Evolutionary conservation across 2,888 invertebrate species (phyloP).

Genomic region (Drosophila nr. medialis): DNA sequence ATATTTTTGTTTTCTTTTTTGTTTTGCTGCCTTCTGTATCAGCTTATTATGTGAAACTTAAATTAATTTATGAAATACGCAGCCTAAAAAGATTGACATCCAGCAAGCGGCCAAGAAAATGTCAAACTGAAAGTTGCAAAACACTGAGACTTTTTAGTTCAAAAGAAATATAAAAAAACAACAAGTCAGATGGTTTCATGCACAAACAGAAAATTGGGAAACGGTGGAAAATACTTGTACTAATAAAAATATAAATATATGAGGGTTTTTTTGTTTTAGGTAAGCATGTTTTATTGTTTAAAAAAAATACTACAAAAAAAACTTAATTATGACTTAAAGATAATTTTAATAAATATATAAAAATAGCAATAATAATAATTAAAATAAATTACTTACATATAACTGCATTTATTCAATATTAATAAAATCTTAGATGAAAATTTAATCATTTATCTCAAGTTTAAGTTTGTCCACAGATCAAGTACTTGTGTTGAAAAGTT

Average conservation of each 20-base stretch:
- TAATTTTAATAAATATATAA: neutral
- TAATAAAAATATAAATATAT: neutral
- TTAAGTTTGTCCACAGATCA: neutral
- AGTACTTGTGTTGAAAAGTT: neutral
- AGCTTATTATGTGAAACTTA: conserved; percentile 72
- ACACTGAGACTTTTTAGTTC: too few relatives aligned
- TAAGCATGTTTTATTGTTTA: neutral
- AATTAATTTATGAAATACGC: conserved; percentile 74
- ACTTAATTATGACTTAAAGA: too few relatives aligned
- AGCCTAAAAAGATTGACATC: conserved; percentile 61
- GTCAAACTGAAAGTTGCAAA: conserved; percentile 7
- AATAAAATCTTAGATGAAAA: neutral
- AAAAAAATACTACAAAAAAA: neutral
- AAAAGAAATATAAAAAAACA: neutral
- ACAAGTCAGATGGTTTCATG: neutral
- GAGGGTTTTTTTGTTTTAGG: too few relatives aligned
- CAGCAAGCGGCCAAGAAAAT: conserved; percentile 1
- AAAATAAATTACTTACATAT: neutral
- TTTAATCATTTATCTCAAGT: neutral
- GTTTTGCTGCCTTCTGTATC: conserved; percentile 24
- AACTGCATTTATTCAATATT: neutral
- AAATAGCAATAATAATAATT: neutral
- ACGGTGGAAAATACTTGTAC: neutral
- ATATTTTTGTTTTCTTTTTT: conserved; percentile 1
- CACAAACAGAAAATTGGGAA: conserved; percentile 2